These are phyloP conservation scores for Corvus hawaiiensis DNA, from an alignment of 2,113 vertebrate species.

Conservation along the genomic window DNA sequence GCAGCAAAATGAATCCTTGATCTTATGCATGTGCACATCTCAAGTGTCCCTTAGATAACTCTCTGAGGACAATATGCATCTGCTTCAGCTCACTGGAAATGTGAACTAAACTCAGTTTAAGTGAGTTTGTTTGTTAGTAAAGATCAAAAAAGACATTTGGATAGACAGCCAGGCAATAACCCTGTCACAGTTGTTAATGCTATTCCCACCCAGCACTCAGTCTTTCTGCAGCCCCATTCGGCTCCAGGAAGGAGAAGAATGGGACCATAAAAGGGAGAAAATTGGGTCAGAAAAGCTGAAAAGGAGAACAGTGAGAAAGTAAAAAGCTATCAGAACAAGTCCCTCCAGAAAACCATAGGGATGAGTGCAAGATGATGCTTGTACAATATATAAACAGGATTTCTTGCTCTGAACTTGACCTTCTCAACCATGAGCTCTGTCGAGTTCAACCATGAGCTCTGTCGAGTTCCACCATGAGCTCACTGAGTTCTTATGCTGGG, in stretches of 20 bases:
- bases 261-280: neutral
- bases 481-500: neutral
- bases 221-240: neutral
- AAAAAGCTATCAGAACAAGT: neutral
- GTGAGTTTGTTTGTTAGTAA: neutral
- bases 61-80: neutral
- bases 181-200: neutral
- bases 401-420: neutral
- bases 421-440: neutral
- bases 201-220: neutral
- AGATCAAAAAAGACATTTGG: neutral
- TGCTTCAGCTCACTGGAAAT: neutral
- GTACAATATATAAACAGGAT: neutral
- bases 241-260: neutral
- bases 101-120: neutral
- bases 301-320: neutral
- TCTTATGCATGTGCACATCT: neutral
- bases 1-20: neutral
- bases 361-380: neutral
- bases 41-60: neutral
- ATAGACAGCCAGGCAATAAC: neutral
- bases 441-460: neutral
- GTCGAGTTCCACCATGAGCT: neutral
- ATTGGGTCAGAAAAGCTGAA: neutral
- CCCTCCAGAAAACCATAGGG: neutral